Evolutionary conservation across 2,797 vertebrate species (phyloP), one percentile per base, ranked within the genome.

Genomic region (Cuniculus paca): DNA sequence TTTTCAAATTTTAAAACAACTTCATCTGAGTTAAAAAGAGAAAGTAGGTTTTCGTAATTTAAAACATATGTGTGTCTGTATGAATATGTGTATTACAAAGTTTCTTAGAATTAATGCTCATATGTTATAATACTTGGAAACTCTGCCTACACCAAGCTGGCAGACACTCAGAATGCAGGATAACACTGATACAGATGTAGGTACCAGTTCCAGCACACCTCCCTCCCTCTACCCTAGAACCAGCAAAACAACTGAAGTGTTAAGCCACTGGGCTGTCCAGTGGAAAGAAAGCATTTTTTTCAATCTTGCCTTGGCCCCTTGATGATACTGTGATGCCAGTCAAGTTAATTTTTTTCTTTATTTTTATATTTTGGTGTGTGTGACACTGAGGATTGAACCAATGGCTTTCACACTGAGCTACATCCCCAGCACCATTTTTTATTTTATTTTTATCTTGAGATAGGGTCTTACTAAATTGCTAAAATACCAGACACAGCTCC

Each of bases 1-100:
- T 99, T 99, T 98, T 99, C 99, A 98, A 99, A 99, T 98, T 99
- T 99, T 95, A 99, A 98, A 94, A 99, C 98, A 74, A 99, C 99
- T 98, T 99, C 99, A 98, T 99, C 99, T 99, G 98, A 28, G 56
- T 90, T 98, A 98, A 97, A 91, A 68, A 92, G 75, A 45, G 56
- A 96, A 77, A 94, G 85, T 28, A 75, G 42, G 24, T 81, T 91
- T 88, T 52, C 89, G 22, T 63, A 24, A 82, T 86, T 74, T 95
- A 65, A 61, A 95, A 85, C 20, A 10, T 50, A 8, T 42, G 17
- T 28, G 12, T 28, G 9, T 28, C 42, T 78, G 11, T 42, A 22
- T 31, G 7, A 42, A 0, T 24, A 4, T 77, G 3, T 63, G 10
- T 61, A 19, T 82, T 42, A 36, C 8, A 87, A 78, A 89, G 75